phyloP scores from a whole-genome alignment of 2,888 invertebrate species.

The Heliconius ismenius region DNA sequence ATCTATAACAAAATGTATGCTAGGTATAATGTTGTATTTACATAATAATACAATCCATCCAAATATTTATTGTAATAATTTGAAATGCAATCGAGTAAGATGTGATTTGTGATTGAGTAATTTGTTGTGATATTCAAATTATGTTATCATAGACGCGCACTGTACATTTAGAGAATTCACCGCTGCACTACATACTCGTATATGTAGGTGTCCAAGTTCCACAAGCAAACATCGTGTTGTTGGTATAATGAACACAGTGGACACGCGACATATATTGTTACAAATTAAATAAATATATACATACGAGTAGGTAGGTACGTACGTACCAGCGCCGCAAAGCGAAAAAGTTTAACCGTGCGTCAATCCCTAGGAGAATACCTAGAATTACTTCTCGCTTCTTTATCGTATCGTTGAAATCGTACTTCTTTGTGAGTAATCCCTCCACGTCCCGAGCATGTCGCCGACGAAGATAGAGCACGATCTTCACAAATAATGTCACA shows the following conservation, averaged over 20 bases:
- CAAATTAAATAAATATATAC: conserved; percentile 48
- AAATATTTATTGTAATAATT: conserved; percentile 51
- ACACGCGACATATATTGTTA: conserved; percentile 27
- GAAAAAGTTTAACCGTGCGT: conserved; percentile 66
- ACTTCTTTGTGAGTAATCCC: conserved; percentile 82
- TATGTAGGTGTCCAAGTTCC: not conserved
- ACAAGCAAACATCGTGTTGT: conserved; percentile 13
- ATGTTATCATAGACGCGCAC: conserved; percentile 48
- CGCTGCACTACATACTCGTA: not conserved
- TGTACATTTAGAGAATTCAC: conserved; percentile 33
- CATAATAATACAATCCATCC: conserved; percentile 45
- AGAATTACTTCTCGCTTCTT: conserved; percentile 77
- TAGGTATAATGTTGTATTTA: conserved; percentile 41
- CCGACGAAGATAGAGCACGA: conserved; percentile 83
- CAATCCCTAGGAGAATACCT: conserved; percentile 74
- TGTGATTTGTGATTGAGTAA: conserved; percentile 54
- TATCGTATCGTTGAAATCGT: conserved; percentile 80
- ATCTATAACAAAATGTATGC: conserved; percentile 15
- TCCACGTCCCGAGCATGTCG: conserved; percentile 79
- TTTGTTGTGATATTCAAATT: conserved; percentile 68
- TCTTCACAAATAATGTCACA: conserved; percentile 83
- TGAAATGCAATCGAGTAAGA: conserved; percentile 57
- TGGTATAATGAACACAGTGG: conserved; percentile 25
- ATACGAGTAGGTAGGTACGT: too few relatives aligned
- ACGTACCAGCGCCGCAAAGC: conserved; percentile 50